Base-by-base conservation (phyloP, 2,797 vertebrate species). In the Takifugu rubripes region DNA sequence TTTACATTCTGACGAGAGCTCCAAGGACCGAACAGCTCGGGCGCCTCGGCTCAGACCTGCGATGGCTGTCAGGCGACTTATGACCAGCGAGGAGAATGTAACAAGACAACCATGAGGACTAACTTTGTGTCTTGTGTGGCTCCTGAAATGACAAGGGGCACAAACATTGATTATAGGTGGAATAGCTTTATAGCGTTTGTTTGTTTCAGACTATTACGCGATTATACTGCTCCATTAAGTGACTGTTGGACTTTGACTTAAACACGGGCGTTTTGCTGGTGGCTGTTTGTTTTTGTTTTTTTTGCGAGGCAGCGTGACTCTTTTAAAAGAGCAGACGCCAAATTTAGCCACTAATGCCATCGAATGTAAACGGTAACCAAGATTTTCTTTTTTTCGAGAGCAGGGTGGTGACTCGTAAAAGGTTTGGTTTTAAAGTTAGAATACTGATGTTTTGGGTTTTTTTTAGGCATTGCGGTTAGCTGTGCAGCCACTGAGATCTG, bases 361-460 rank as follows among this genome's bases (percentile, higher is more conserved):
- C 86, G 86, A 90, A 88, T 90, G 89, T 90, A 87, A 80, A 85
- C 59, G 56, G 64, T 78, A 78, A 79, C 36, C 12, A 11, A 33
- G 33, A 33, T 33, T 11, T 29, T 29, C 7, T 29, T 29, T 29
- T 33, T 33, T 33, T 33, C 10, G 10, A 33, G 8, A 33, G 10
- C 31, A 40, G 11, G 12, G 21, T 21, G 21, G 21, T 21, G 21
- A 21, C 21, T 21, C 36, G 3, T 3, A 3, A 14, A 14, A 14
- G 9, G 2, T 14, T 40, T 40, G 36, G 36, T 40, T 40, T 14
- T 14, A 21, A 21, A 21, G 21, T 21, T 21, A 21, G 21, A 21
- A 21, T 21, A 21, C 21, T 21, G 21, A 21, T 21, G 21, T 21
- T 21, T 21, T 21, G 21, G 21, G 21, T 21, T 21, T 40, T 14